Evolutionary conservation across 2,888 invertebrate species (phyloP).

Genomic region (Troides oblongomaculatus): DNA sequence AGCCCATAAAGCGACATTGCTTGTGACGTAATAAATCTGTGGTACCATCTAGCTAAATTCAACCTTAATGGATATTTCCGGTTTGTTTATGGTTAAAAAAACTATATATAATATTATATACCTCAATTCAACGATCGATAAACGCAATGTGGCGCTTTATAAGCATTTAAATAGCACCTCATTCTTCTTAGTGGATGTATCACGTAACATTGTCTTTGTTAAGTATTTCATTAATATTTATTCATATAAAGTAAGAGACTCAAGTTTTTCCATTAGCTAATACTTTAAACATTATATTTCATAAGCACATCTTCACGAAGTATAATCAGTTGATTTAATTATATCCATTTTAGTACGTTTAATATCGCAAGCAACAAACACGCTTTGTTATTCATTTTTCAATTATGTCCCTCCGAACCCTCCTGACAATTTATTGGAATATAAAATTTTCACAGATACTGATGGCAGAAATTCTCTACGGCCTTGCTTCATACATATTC

Average conservation of each 20-base stretch:
- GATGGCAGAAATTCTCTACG: constrained; percentile 59
- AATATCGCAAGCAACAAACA: constrained; percentile 9
- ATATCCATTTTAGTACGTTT: neutral
- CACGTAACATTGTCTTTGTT: no score
- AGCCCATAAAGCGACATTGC: no score
- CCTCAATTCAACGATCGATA: neutral
- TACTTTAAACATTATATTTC: neutral
- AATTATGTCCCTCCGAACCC: constrained; percentile 65
- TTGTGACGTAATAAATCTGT: neutral
- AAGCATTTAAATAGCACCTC: neutral
- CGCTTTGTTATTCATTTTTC: constrained; percentile 62
- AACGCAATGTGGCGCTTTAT: neutral
- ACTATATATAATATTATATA: neutral
- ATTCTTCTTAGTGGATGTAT: neutral
- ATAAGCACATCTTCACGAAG: neutral
- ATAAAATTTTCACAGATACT: constrained; percentile 71
- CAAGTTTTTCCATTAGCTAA: no score
- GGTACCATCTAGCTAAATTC: neutral
- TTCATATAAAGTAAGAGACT: no score
- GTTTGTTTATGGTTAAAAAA: neutral
- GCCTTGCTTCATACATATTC: constrained; percentile 74
- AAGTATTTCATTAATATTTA: no score
- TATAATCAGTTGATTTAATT: neutral
- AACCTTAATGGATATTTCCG: no score
- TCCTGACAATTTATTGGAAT: constrained; percentile 78